Evolutionary conservation across 2,113 vertebrate species (phyloP), one percentile per base, ranked within the genome.

Genomic region (Lynx canadensis): DNA sequence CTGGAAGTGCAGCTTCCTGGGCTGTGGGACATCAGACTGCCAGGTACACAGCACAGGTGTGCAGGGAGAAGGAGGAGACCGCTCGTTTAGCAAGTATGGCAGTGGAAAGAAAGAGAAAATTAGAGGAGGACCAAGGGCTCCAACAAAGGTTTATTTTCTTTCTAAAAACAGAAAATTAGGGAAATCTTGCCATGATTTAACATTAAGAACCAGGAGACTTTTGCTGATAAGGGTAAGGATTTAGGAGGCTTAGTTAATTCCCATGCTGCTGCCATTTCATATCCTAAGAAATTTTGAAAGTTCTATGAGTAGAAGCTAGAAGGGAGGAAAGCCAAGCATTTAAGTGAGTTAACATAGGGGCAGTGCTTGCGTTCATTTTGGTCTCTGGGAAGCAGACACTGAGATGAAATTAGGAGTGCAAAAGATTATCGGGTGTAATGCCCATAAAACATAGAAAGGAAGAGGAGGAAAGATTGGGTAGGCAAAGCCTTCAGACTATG

Each of bases 191-290:
- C 31, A 52, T 45, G 33, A 31, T 60, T 92, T 91, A 36, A 83
- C 52, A 33, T 87, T 93, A 73, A 93, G 68, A 95, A 66, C 8
- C 1, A 52, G 33, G n/a, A 82, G 14, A 65, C 52, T 60, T 68
- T 68, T 66, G 18, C 36, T 87, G 41, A 89, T 76, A 83, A 93
- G 27, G 79, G n/a, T 78, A 73, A 79, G 63, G 45, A 73, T 68
- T 95, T 84, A 38, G 83, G 36, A 79, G 63, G 27, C 31, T 95
- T 89, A 79, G 65, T 93, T 87, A 83, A 92, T 91, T 79, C 12
- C 23, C 45, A 7, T 21, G 66, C 52, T 91, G n/a, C 85, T 95
- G 36, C 60, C 38, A 93, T 74, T 97, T 96, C 73, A 68, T 19
- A 38, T 78, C 15, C 38, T 84, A 90, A 78, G 33, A 93, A 69